Percentiles rank a stretch among this genome's conserved stretches.
These are phyloP conservation scores for Anorthoa munda DNA, from an alignment of 2,888 invertebrate genomes.

Conservation along the genomic window DNA sequence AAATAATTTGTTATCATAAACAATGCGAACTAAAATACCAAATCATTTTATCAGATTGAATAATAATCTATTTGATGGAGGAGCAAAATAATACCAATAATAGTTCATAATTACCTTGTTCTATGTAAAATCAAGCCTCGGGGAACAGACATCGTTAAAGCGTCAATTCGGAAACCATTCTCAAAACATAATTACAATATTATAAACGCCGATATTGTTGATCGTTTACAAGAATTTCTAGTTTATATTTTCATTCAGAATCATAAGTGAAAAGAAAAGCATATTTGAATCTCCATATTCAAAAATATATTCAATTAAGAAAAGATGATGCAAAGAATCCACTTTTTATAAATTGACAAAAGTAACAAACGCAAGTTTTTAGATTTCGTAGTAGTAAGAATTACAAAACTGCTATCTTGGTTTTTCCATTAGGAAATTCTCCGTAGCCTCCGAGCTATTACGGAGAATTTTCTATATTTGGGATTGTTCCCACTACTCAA, in stretches of 20 bases:
- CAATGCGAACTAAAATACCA: background rate
- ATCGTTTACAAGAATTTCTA: too few relatives aligned
- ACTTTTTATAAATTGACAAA: too few relatives aligned
- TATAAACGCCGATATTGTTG: background rate
- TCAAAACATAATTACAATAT: slow-evolving; percentile 37
- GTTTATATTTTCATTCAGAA: background rate
- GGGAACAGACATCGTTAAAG: slow-evolving; percentile 48
- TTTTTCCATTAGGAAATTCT: background rate
- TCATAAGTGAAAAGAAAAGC: background rate
- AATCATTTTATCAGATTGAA: slow-evolving; percentile 14
- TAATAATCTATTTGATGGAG: slow-evolving; percentile 6
- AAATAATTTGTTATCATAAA: background rate
- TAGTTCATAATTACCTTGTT: slow-evolving; percentile 50
- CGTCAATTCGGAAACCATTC: slow-evolving; percentile 30
- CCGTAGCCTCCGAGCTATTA: background rate
- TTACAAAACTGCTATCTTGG: too few relatives aligned
- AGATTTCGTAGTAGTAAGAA: too few relatives aligned
- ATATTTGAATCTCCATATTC: too few relatives aligned
- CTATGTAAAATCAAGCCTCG: slow-evolving; percentile 66
- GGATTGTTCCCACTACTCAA: too few relatives aligned
- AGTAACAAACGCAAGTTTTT: too few relatives aligned
- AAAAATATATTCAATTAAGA: too few relatives aligned
- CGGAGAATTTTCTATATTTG: too few relatives aligned
- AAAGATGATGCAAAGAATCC: too few relatives aligned
- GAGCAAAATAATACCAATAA: slow-evolving; percentile 29